Evolutionary conservation across 2,888 invertebrate genomes (phyloP).

Genomic region (Andrena marginata): DNA sequence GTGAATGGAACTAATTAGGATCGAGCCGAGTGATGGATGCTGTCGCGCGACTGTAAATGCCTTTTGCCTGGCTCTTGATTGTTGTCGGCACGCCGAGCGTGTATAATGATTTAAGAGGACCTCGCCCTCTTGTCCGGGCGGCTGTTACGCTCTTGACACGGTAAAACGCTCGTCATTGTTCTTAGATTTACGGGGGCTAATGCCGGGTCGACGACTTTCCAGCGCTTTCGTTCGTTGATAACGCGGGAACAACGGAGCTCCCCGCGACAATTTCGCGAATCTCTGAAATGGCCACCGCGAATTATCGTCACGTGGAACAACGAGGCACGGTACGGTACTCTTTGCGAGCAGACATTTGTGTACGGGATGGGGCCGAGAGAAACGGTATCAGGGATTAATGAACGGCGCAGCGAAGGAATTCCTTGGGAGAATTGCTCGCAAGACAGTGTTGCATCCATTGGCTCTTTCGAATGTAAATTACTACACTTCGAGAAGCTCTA

Average conservation of each 20-base stretch:
- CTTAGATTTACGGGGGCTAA: slow-evolving; percentile 7
- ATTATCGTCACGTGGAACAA: slow-evolving; percentile 1
- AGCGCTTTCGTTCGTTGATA: background rate
- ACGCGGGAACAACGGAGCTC: background rate
- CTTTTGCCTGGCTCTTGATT: slow-evolving; percentile 7
- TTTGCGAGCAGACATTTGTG: slow-evolving; percentile 1
- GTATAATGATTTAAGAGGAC: background rate
- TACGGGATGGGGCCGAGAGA: background rate
- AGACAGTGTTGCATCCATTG: no score
- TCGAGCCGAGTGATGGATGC: background rate
- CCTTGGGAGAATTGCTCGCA: background rate
- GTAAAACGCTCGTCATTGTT: background rate
- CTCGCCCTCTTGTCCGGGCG: background rate
- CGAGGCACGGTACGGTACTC: background rate
- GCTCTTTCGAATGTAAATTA: no score
- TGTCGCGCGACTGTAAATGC: background rate
- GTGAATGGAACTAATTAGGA: slow-evolving; percentile 24
- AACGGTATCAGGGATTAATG: background rate
- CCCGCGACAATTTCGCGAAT: background rate
- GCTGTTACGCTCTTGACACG: background rate
- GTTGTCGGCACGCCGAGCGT: background rate
- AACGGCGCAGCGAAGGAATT: background rate
- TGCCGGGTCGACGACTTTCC: background rate
- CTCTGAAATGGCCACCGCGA: background rate
- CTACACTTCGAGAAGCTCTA: no score